Evolutionary conservation across 2,888 invertebrate genomes (phyloP).

Genomic region (Timema podura): DNA sequence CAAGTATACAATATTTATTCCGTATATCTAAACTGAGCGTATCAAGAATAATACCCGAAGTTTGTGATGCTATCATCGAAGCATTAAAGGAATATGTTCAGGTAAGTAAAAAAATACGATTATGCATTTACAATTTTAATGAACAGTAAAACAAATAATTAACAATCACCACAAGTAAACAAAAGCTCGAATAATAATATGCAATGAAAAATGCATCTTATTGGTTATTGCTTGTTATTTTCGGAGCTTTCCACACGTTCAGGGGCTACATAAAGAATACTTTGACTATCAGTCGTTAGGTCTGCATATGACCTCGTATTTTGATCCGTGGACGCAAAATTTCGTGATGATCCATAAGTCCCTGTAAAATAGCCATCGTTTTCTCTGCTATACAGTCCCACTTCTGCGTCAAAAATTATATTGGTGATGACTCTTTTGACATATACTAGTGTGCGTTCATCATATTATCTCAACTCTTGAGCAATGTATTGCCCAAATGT

Average conservation of each 20-base stretch:
- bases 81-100: neutral
- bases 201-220: too few relatives aligned
- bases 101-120: neutral
- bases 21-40: neutral
- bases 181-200: neutral
- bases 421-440: neutral
- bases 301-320: too few relatives aligned
- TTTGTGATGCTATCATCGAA: slow-evolving; percentile 2
- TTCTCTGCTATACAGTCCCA: neutral
- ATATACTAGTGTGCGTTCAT: neutral
- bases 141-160: neutral
- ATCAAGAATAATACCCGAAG: slow-evolving; percentile 1
- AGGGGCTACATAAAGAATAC: too few relatives aligned
- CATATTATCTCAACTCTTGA: neutral
- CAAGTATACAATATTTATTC: neutral
- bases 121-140: neutral
- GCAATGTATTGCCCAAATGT: neutral
- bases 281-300: too few relatives aligned
- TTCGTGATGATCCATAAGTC: neutral
- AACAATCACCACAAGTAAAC: too few relatives aligned
- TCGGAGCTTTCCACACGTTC: too few relatives aligned
- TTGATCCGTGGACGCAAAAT: too few relatives aligned
- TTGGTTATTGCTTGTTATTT: too few relatives aligned
- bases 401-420: neutral
- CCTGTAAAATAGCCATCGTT: neutral